Conservation (phyloP, 2,888 invertebrate genomes). For the Zelleria hepariella region DNA sequence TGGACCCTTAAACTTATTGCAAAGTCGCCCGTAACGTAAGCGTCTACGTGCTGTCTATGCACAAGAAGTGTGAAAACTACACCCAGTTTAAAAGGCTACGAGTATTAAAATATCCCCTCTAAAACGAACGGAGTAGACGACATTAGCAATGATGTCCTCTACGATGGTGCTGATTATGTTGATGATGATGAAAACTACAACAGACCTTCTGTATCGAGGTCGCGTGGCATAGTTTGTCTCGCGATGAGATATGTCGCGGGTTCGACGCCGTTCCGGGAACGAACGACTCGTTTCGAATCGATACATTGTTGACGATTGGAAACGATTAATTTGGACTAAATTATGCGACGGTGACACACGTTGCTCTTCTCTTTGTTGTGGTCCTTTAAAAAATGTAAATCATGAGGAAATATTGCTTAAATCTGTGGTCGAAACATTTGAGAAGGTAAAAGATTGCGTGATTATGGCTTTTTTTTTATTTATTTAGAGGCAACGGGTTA, state of each 20-base stretch:
- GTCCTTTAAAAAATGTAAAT: slow-evolving; percentile 4
- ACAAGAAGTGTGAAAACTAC: no score
- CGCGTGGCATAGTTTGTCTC: slow-evolving; percentile 27
- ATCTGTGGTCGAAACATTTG: background rate
- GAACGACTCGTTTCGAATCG: slow-evolving; percentile 15
- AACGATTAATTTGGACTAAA: slow-evolving; percentile 26
- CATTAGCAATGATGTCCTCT: no score
- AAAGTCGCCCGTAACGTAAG: no score
- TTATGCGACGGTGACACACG: slow-evolving; percentile 36
- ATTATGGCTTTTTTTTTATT: no score
- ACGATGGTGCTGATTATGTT: no score
- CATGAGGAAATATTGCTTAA: background rate
- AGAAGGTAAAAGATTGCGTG: background rate
- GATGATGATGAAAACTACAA: no score
- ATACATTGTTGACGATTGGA: slow-evolving; percentile 34
- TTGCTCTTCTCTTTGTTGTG: slow-evolving; percentile 14
- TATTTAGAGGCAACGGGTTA: no score
- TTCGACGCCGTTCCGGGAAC: slow-evolving; percentile 28
- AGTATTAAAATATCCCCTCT: no score
- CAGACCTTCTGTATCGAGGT: background rate
- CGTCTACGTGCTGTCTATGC: no score
- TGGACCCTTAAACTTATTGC: no score
- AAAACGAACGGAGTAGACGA: no score
- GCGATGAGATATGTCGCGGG: slow-evolving; percentile 17
- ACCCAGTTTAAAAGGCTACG: no score